A percentile compares a stretch with the other conserved stretches of the same genome.
phyloP scores from a whole-genome alignment of 1,140 invertebrate species.

The Stegodyphus dumicola region DNA sequence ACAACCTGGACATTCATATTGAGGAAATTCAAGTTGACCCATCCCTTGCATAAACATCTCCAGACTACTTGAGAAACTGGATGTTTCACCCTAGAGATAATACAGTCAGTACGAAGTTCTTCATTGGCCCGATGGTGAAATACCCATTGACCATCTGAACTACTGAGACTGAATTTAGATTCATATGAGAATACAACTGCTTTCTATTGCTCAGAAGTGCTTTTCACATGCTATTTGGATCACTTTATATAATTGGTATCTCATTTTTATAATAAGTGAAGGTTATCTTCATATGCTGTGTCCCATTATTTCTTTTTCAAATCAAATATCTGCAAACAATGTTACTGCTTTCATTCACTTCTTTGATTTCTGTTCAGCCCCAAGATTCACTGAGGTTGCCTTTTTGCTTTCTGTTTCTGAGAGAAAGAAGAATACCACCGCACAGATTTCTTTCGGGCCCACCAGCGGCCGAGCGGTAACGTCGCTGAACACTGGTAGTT shows the following conservation, averaged over 20 bases:
- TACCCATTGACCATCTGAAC: neutral
- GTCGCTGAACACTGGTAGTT: no score
- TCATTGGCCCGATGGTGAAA: neutral
- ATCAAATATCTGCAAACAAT: neutral
- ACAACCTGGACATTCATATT: neutral
- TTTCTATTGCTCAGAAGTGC: neutral
- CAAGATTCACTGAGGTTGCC: neutral
- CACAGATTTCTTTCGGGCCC: no score
- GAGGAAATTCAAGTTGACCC: neutral
- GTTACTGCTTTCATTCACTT: neutral
- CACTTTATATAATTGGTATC: neutral
- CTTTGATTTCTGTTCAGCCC: neutral
- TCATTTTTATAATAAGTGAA: neutral
- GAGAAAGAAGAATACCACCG: neutral
- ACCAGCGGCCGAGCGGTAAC: no score
- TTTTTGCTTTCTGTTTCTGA: neutral
- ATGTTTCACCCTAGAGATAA: neutral
- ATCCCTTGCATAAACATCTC: neutral
- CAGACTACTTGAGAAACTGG: neutral
- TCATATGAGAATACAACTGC: neutral
- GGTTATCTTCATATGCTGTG: neutral
- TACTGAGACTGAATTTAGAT: neutral
- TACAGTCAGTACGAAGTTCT: neutral
- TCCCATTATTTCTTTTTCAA: neutral
- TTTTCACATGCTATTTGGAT: neutral